A percentile compares a stretch with the other conserved stretches of the same genome.
These are phyloP conservation scores for Priocnemis perturbator DNA, from an alignment of 2,888 invertebrate species.

Conservation along the genomic window DNA sequence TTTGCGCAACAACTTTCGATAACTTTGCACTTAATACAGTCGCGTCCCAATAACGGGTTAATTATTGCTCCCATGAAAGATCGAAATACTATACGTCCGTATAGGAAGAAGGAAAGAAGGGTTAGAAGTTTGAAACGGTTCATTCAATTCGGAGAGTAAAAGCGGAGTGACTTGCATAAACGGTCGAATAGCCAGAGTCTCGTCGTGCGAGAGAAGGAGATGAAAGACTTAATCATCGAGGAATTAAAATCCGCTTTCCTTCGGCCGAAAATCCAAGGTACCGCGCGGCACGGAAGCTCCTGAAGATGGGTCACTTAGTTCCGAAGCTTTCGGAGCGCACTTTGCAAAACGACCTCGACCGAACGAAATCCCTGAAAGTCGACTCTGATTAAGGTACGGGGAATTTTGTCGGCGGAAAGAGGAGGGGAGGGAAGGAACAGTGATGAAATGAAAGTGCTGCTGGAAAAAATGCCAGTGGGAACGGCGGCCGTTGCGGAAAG, in stretches of 20 bases:
- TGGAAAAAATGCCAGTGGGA: neutral
- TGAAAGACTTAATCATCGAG: constrained; percentile 16
- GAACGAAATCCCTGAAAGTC: constrained; percentile 46
- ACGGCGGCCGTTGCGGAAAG: no score
- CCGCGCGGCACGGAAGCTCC: constrained; percentile 21
- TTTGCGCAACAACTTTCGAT: no score
- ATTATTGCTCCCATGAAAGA: no score
- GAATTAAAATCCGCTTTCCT: constrained; percentile 35
- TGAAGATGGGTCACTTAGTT: constrained; percentile 21
- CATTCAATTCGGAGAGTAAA: constrained; percentile 2
- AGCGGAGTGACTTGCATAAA: neutral
- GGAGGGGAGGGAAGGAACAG: neutral
- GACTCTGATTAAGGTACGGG: constrained; percentile 56
- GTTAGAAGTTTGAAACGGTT: neutral
- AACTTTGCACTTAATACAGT: no score
- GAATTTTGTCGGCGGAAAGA: constrained; percentile 6
- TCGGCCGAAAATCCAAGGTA: no score
- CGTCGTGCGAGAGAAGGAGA: neutral
- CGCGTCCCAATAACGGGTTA: no score
- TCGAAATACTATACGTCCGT: no score
- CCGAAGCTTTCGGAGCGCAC: constrained; percentile 18
- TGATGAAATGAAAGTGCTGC: neutral
- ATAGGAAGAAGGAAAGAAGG: no score
- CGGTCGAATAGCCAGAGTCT: neutral
- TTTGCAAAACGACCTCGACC: constrained; percentile 41